Base-by-base conservation (phyloP, 2,797 vertebrate genomes). In the Clarias pachynema region DNA sequence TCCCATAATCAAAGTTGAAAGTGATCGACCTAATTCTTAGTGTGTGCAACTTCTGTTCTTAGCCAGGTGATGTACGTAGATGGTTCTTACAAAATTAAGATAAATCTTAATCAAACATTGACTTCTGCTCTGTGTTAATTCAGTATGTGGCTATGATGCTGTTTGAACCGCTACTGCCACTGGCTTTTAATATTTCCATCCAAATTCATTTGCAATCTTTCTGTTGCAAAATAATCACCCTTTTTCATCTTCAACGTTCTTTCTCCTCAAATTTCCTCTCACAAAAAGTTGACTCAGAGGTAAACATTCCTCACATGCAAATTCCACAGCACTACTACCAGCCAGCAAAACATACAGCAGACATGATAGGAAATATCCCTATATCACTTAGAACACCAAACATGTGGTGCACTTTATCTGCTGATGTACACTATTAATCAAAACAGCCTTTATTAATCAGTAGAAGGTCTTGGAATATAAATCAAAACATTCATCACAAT, bases 361-460 rank as follows among this genome's bases (percentile, higher is more conserved):
- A 73, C 59, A 84, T 73, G 69, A 56, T 59, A 44, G 31, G 18
- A 73, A 65, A 74, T 72, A 44, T 40, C 44, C 70, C 37, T 75
- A 15, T n/a, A 29, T 72, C 69, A 80, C 29, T 65, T 16, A 16
- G 22, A 22, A 62, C 16, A 29, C 56, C 79, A 72, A 83, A 88
- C 83, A 80, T 18, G 44, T 20, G 26, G 7, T 34, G 26, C 49
- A 79, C 77, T 82, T 87, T 20, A 82, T 84, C 79, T 0, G 3
- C 70, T 72, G 80, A 84, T 83, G 70, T 40, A 53, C 56, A 63
- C 62, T 34, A 86, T 84, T 82, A 78, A 86, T 88, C 81, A 87
- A 34, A 40, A 62, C 24, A 62, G 37, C 40, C 34, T 49, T 77
- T 44, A 86, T 78, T 78, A 82, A 82, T 82, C 40, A 81, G 31